A percentile compares a stretch with the other conserved stretches of the same genome.
phyloP scores from a whole-genome alignment of 1,140 invertebrate species.

The Vanessa tameamea region DNA sequence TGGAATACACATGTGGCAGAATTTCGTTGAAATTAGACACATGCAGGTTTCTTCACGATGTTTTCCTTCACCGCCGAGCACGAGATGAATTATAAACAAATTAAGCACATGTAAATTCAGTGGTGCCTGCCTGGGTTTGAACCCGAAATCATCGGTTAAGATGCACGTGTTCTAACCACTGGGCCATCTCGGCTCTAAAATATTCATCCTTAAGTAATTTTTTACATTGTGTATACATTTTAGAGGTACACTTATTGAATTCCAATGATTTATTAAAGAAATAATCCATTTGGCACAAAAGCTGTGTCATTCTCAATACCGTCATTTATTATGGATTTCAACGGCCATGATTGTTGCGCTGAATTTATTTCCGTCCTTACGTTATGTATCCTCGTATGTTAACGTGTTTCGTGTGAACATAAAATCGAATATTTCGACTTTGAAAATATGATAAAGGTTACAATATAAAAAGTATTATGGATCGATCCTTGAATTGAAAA shows the following conservation, averaged over 20 bases:
- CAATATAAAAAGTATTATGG: not conserved
- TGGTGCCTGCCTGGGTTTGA: too few relatives aligned
- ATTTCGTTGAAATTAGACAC: too few relatives aligned
- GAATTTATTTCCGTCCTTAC: slow-evolving; percentile 10
- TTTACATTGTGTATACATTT: not conserved
- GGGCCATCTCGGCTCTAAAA: too few relatives aligned
- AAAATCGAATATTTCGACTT: not conserved
- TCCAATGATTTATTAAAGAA: not conserved
- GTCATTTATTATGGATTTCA: slow-evolving; percentile 11
- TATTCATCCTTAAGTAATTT: not conserved
- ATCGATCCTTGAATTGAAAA: not conserved
- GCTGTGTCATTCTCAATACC: slow-evolving; percentile 8
- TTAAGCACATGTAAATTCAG: too few relatives aligned
- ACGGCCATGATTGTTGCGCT: not conserved
- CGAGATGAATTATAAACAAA: too few relatives aligned
- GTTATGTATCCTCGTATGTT: slow-evolving; percentile 2
- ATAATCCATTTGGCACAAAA: slow-evolving; percentile 1
- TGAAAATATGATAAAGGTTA: not conserved
- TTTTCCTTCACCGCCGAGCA: too few relatives aligned
- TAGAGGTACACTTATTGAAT: slow-evolving; percentile 4
- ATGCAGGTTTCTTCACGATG: too few relatives aligned
- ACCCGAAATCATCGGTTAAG: too few relatives aligned
- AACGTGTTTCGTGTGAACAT: not conserved
- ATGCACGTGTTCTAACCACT: too few relatives aligned
- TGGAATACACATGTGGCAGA: too few relatives aligned